Evolutionary conservation across 2,888 invertebrate species (phyloP).

Genomic region (Dinocampus coccinellae): DNA sequence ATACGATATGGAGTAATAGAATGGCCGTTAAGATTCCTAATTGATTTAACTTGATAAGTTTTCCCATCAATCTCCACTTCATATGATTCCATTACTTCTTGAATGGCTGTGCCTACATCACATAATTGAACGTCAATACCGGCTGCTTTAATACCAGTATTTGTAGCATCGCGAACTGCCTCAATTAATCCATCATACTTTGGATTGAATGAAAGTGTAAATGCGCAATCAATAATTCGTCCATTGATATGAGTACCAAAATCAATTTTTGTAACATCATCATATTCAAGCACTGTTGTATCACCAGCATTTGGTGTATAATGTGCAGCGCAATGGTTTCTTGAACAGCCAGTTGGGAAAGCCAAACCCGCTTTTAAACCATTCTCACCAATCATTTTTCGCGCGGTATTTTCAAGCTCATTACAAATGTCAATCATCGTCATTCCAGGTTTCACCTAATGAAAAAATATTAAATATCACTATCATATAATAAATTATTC

Average conservation of each 20-base stretch:
- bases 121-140: slow-evolving; percentile 98
- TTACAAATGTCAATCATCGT: slow-evolving; percentile 99
- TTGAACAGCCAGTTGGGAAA: slow-evolving; percentile 98
- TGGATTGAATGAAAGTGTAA: slow-evolving; percentile 96
- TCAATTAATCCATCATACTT: slow-evolving; percentile 94
- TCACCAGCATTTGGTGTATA: slow-evolving; percentile 99
- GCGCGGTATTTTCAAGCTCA: slow-evolving; percentile 91
- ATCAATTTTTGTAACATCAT: slow-evolving; percentile 99
- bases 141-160: slow-evolving; percentile 94
- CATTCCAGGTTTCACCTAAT: slow-evolving; percentile 92
- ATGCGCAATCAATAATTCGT: slow-evolving; percentile 98
- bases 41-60: slow-evolving; percentile 95
- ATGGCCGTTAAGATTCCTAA: slow-evolving; percentile 98
- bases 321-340: slow-evolving; percentile 99
- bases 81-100: slow-evolving; percentile 99
- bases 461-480: background rate
- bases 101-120: slow-evolving; percentile 96
- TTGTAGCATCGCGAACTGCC: slow-evolving; percentile 98
- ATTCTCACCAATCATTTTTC: slow-evolving; percentile 93
- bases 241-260: slow-evolving; percentile 99
- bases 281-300: slow-evolving; percentile 91
- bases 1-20: slow-evolving; percentile 99
- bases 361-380: slow-evolving; percentile 94
- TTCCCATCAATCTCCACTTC: slow-evolving; percentile 98
- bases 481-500: background rate